Base-by-base conservation (phyloP, 37 sponge, comb jelly and placozoan species). In the Crambe crambe region DNA sequence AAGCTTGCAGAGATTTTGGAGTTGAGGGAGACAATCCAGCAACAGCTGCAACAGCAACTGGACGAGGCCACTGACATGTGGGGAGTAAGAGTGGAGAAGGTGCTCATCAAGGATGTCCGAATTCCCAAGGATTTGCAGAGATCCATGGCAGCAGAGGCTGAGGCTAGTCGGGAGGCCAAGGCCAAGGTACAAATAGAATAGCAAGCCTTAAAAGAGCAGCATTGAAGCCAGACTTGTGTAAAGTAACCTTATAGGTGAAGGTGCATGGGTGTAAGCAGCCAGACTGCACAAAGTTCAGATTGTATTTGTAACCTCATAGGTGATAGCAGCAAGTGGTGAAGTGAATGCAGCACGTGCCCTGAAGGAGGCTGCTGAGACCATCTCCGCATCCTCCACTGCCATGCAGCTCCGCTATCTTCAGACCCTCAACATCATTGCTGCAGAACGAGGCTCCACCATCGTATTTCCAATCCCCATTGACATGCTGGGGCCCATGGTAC, bases 61-160 rank as follows among this genome's bases (percentile, higher is more conserved):
- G 96, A 96, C 67, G 85, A 86, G 31, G 94, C 90, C 26, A 98
- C 99, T 26, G 99, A 98, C 70, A 79, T 86, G n/a, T 98, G 99
- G 99, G 99, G 99, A 22, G 86, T 96, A 1, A 87, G 88, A 58
- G 97, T 98, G 47, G 96, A 98, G 78, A 63, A 87, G 23, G 92
- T 96, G 80, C 94, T 61, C 60, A 95, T 93, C 59, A 98, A 98
- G 72, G 99, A 98, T 82, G 96, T 98, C 23, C 83, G 95, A 44
- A 92, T 98, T 38, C 96, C 99, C 23, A 79, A 63, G 35, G 82
- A 96, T 47, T 66, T 98, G 61, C 94, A 94, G 58, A 72, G 99
- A 62, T 93, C 95, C 4, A 93, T 98, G 99, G 99, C 99, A 58
- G 99, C 99, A 6, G 99, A 98, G 76, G 99, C 99, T 32, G 96